Percentiles rank a stretch among this genome's conserved stretches.
These are phyloP conservation scores for Limnephilus lunatus DNA, from an alignment of 2,888 invertebrate genomes.

Conservation along the genomic window DNA sequence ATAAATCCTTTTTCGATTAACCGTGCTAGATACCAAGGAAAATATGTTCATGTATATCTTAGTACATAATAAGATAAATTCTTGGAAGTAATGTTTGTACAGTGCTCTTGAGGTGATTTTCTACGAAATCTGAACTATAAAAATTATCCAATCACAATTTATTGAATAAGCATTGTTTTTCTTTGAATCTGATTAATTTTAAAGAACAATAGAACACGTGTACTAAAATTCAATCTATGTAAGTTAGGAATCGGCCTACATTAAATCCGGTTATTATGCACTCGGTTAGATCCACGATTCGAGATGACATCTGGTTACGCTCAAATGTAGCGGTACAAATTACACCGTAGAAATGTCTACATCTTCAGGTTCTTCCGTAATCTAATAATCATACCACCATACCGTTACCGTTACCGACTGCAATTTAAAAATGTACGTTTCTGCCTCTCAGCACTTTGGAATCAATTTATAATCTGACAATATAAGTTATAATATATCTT, in stretches of 20 bases:
- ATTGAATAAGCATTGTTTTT: too few relatives aligned
- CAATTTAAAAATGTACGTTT: neutral
- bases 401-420: neutral
- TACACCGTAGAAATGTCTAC: neutral
- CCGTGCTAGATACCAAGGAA: too few relatives aligned
- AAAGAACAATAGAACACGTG: too few relatives aligned
- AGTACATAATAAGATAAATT: too few relatives aligned
- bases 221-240: neutral
- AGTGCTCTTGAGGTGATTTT: too few relatives aligned
- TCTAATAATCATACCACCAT: neutral
- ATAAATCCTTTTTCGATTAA: too few relatives aligned
- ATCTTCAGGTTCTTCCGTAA: neutral
- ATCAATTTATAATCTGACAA: neutral
- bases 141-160: too few relatives aligned
- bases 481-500: neutral
- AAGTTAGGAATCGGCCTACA: neutral
- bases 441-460: neutral
- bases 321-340: conserved; percentile 3
- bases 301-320: conserved; percentile 27
- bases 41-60: too few relatives aligned
- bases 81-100: too few relatives aligned
- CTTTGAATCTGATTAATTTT: too few relatives aligned
- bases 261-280: conserved; percentile 26
- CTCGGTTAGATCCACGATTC: neutral
- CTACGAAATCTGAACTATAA: too few relatives aligned